Percentiles rank a stretch among this genome's conserved stretches.
These are phyloP conservation scores for Drosophila bifasciata DNA, from an alignment of 1,140 invertebrate species.

Conservation along the genomic window DNA sequence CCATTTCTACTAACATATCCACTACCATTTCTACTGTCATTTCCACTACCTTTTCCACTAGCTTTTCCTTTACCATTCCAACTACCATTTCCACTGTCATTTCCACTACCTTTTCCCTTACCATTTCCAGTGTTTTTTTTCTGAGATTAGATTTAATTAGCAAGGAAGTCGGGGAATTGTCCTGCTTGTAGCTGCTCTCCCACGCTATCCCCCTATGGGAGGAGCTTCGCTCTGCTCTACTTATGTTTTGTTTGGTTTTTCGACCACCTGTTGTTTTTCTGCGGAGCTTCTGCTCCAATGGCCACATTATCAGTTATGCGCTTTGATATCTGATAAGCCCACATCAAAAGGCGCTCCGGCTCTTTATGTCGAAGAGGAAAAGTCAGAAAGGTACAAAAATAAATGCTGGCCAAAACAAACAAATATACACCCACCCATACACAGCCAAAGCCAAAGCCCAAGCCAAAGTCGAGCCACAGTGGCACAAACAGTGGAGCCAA, in stretches of 20 bases:
- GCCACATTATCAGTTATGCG: conserved; percentile 80
- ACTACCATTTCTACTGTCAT: too few relatives aligned
- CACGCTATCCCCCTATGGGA: too few relatives aligned
- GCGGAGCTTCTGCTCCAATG: conserved; percentile 52
- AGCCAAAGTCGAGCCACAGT: too few relatives aligned
- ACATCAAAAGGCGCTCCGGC: conserved; percentile 65
- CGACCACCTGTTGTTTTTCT: conserved; percentile 73
- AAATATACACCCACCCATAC: conserved; percentile 15
- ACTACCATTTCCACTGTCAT: not conserved
- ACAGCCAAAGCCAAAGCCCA: not conserved
- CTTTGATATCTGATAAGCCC: conserved; percentile 82
- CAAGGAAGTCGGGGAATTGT: conserved; percentile 5
- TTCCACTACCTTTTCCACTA: too few relatives aligned
- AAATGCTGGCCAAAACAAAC: conserved; percentile 41
- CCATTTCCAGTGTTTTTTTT: conserved; percentile 3
- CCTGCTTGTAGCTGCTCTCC: too few relatives aligned
- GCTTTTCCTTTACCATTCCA: too few relatives aligned
- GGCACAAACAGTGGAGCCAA: too few relatives aligned
- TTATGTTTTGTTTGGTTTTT: not conserved
- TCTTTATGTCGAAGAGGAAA: conserved; percentile 4
- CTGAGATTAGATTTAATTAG: conserved; percentile 45
- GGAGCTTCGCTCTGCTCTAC: not conserved
- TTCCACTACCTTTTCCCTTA: too few relatives aligned
- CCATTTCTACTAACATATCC: too few relatives aligned
- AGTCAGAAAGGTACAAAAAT: conserved; percentile 56